Conservation (phyloP, 2,888 invertebrate genomes). For the Drosophila nigricruria region DNA sequence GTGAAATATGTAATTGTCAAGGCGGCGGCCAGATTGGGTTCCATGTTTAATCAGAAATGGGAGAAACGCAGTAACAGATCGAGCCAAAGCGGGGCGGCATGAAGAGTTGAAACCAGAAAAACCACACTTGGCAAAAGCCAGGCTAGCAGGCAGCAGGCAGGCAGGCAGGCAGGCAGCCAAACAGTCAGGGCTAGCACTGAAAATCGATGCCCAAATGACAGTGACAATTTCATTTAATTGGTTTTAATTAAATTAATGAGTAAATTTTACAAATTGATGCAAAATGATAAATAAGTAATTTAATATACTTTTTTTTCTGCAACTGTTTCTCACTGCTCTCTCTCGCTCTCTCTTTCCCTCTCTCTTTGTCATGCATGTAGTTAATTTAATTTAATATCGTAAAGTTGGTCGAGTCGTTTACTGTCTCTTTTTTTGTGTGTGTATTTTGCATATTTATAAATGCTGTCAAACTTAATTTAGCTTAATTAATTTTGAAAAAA, state of each 20-base stretch:
- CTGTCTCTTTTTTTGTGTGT: slow-evolving; percentile 15
- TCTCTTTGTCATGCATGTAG: slow-evolving; percentile 32
- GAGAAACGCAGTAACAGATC: not conserved
- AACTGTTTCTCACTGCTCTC: slow-evolving; percentile 7
- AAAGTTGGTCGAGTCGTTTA: slow-evolving; percentile 41
- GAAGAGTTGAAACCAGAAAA: slow-evolving; percentile 51
- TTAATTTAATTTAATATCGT: slow-evolving; percentile 74
- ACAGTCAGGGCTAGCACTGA: slow-evolving; percentile 38
- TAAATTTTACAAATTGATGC: slow-evolving; percentile 80
- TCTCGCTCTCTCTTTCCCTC: not conserved
- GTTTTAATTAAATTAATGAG: slow-evolving; percentile 80
- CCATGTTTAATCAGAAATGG: slow-evolving; percentile 59
- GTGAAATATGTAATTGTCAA: slow-evolving; percentile 79
- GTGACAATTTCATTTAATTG: slow-evolving; percentile 81
- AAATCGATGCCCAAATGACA: slow-evolving; percentile 79
- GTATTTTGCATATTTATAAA: slow-evolving; percentile 35
- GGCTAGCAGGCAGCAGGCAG: slow-evolving; percentile 10
- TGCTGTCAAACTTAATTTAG: slow-evolving; percentile 73
- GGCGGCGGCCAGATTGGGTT: slow-evolving; percentile 54
- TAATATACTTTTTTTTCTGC: slow-evolving; percentile 61
- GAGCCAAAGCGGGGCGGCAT: not conserved
- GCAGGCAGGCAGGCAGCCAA: not conserved
- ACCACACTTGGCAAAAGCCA: slow-evolving; percentile 67
- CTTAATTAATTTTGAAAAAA: slow-evolving; percentile 72
- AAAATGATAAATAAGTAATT: slow-evolving; percentile 81